These are phyloP conservation scores for Masticophis lateralis DNA, from an alignment of 2,797 vertebrate species.

Conservation along the genomic window DNA sequence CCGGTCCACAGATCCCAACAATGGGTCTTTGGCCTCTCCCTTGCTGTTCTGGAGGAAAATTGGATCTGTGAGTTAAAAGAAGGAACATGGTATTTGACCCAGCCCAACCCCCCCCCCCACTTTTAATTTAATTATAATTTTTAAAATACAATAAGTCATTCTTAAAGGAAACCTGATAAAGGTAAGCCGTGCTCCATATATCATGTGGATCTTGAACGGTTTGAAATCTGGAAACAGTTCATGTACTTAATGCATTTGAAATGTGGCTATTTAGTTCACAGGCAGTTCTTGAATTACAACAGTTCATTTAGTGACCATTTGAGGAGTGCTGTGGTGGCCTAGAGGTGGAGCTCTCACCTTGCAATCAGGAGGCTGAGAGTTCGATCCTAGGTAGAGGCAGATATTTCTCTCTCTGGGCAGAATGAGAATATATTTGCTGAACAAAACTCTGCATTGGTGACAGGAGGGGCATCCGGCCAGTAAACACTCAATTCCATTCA, in stretches of 20 bases:
- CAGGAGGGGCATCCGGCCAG: too few species aligned
- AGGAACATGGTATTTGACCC: slow-evolving; percentile 24
- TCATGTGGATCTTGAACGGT: not conserved
- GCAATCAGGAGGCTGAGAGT: too few species aligned
- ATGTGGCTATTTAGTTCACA: not conserved
- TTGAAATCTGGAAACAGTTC: not conserved
- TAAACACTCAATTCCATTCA: too few species aligned
- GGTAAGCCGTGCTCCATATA: not conserved
- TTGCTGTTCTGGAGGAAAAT: slow-evolving; percentile 73
- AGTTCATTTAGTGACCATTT: too few species aligned
- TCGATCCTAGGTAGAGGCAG: too few species aligned
- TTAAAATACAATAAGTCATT: slow-evolving; percentile 15
- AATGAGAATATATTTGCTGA: too few species aligned
- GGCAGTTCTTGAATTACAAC: too few species aligned
- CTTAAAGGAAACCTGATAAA: not conserved
- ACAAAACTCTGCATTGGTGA: too few species aligned
- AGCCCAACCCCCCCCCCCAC: slow-evolving; percentile 41
- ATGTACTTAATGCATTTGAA: not conserved
- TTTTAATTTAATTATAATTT: not conserved
- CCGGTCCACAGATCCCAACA: slow-evolving; percentile 72
- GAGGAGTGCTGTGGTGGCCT: too few species aligned
- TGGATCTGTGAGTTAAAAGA: slow-evolving; percentile 69
- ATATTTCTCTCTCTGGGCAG: too few species aligned
- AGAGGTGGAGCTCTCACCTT: too few species aligned
- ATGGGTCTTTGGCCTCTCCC: slow-evolving; percentile 72